Conservation (phyloP, 2,797 vertebrate species). For the Triplophysa yarkandensis region DNA sequence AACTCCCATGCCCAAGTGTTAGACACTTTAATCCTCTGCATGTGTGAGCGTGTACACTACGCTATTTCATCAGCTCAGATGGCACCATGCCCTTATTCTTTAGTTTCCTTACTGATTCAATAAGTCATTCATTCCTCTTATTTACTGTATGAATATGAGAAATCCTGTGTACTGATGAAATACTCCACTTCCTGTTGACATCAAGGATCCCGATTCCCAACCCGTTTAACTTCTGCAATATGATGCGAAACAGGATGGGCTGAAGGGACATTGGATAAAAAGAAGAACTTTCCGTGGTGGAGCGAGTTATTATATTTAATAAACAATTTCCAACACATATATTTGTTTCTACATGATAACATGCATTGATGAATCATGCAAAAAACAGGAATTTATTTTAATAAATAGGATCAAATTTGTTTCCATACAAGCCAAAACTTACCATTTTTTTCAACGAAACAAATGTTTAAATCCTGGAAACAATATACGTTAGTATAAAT, state of each 20-base stretch:
- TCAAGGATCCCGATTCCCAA: conserved; percentile 18
- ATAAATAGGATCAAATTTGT: too few relatives aligned
- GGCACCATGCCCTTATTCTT: conserved; percentile 25
- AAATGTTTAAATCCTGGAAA: too few relatives aligned
- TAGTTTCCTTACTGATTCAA: conserved; percentile 67
- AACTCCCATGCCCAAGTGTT: conserved; percentile 58
- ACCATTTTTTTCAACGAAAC: too few relatives aligned
- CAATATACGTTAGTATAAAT: too few relatives aligned
- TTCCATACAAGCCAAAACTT: too few relatives aligned
- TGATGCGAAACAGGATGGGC: background rate
- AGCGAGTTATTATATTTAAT: too few relatives aligned
- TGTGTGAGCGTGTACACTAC: conserved; percentile 36
- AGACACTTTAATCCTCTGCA: conserved; percentile 17
- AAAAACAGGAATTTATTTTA: background rate
- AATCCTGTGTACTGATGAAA: conserved; percentile 33
- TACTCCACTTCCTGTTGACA: conserved; percentile 24
- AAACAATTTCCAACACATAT: too few relatives aligned
- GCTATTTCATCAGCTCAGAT: conserved; percentile 16
- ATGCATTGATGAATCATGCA: too few relatives aligned
- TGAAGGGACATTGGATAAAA: background rate
- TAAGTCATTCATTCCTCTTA: conserved; percentile 77
- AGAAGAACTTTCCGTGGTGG: too few relatives aligned
- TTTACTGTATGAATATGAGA: conserved; percentile 66
- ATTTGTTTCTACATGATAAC: too few relatives aligned
- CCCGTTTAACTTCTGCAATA: background rate